Conservation (phyloP, 2,113 vertebrate species). For the Aix galericulata region DNA sequence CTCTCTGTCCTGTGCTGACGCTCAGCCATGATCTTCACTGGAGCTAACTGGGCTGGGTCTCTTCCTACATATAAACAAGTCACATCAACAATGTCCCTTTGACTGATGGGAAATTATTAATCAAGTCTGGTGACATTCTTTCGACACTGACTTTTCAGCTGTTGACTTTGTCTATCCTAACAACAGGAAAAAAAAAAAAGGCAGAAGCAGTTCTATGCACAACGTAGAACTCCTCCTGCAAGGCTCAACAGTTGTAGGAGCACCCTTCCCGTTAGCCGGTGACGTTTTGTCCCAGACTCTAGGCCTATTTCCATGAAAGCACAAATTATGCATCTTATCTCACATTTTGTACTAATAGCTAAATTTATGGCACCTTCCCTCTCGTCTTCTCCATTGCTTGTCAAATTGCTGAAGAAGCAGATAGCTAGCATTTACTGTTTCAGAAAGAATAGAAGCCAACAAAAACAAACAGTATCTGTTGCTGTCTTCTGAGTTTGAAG, state of each 20-base stretch:
- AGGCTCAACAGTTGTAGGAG: neutral
- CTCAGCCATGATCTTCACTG: neutral
- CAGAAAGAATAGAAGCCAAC: constrained; percentile 1
- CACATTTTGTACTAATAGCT: neutral
- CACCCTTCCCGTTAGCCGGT: fast-evolving
- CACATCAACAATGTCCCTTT: neutral
- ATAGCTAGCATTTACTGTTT: neutral
- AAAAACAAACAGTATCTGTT: constrained; percentile 23
- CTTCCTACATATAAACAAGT: neutral
- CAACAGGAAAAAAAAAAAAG: neutral
- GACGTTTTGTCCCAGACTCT: neutral
- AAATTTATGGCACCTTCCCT: neutral
- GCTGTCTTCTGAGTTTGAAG: neutral
- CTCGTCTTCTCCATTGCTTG: neutral
- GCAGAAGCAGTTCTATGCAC: neutral
- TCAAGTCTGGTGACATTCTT: neutral
- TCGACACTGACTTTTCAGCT: neutral
- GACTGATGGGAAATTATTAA: neutral
- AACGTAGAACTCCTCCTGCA: neutral
- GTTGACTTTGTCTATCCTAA: neutral
- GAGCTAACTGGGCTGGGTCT: neutral
- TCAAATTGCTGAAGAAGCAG: neutral
- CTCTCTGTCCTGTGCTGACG: neutral
- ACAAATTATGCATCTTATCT: neutral
- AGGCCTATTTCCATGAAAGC: neutral